Conservation (phyloP, 2,113 vertebrate genomes). For the Manacus vitellinus region DNA sequence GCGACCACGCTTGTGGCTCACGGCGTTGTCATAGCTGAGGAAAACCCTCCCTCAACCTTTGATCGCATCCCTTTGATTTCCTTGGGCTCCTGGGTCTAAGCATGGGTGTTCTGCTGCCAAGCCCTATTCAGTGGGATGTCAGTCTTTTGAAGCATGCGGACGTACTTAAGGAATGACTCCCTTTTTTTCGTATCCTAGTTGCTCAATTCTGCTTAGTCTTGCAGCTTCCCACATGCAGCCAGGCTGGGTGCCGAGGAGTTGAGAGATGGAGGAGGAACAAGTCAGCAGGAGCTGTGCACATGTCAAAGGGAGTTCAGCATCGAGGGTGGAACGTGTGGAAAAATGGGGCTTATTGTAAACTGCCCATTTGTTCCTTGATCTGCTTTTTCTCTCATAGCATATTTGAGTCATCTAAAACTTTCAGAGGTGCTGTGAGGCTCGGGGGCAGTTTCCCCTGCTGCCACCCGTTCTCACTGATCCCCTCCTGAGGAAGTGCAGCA, state of each 20-base stretch:
- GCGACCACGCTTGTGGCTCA: not conserved
- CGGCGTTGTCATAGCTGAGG: not conserved
- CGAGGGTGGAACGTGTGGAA: accelerated
- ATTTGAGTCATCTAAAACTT: not conserved
- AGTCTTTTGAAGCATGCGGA: constrained; percentile 8
- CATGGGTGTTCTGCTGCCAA: not conserved
- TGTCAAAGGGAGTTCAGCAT: not conserved
- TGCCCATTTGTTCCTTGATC: not conserved
- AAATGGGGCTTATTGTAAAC: not conserved
- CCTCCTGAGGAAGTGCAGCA: not conserved
- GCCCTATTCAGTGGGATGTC: not conserved
- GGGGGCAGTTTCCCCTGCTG: not conserved
- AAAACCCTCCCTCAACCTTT: not conserved
- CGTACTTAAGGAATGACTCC: not conserved
- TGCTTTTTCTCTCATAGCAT: not conserved
- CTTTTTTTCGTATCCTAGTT: not conserved
- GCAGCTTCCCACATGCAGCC: constrained; percentile 4
- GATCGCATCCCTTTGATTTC: not conserved
- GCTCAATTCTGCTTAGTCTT: constrained; percentile 34
- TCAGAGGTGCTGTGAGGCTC: not conserved
- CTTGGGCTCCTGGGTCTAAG: not conserved
- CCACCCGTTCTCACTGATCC: not conserved
- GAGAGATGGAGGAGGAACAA: not conserved
- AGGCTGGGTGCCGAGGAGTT: not conserved
- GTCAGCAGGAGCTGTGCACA: not conserved